Evolutionary conservation across 1,140 invertebrate genomes (phyloP), one percentile per base, ranked within the genome.

Genomic region (Mycetomoellerius zeteki): DNA sequence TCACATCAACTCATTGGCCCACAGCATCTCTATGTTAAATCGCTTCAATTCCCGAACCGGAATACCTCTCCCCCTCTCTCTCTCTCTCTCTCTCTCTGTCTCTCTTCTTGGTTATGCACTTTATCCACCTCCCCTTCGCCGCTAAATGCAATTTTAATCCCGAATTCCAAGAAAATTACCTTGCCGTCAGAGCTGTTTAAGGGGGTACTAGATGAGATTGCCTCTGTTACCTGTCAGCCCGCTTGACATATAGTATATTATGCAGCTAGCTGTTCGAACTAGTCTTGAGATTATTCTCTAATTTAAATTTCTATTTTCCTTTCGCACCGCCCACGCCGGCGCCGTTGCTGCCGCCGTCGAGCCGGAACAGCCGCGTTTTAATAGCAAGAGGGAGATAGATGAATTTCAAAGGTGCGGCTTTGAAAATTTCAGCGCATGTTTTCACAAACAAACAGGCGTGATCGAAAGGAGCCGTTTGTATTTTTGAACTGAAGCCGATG

Each of bases 161-260:
- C 91, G 93, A 94, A 95, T 95, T 95, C 93, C 94, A 86, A 93
- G 94, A 94, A 95, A 95, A 95, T 95, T 95, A 95, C 93, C 94
- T 94, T 92, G 88, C 94, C 94, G 93, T 95, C 94, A 94, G 93
- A 94, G 82, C 94, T 92, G 88, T 91, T 95, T 95, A 94, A 94
- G 92, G 90, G 93, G 92, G 93, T 93, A 94, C 93, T 94, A 93
- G 93, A 92, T 93, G 92, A 94, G 93, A 95, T 95, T 95, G 93
- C 94, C 89, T 93, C 89, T 94, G 91, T 92, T 93, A 92, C 89
- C 93, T 93, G 93, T 95, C 94, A 93, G 91, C 78, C 86, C 75
- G 87, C 92, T 93, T 94, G 93, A 94, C 92, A 85, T 90, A 89
- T 85, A 90, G 77, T 90, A 90, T 89, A 90, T 90, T 90, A 90